phyloP scores from a whole-genome alignment of 2,888 invertebrate genomes.

The Pseudolycoriella hygida region DNA sequence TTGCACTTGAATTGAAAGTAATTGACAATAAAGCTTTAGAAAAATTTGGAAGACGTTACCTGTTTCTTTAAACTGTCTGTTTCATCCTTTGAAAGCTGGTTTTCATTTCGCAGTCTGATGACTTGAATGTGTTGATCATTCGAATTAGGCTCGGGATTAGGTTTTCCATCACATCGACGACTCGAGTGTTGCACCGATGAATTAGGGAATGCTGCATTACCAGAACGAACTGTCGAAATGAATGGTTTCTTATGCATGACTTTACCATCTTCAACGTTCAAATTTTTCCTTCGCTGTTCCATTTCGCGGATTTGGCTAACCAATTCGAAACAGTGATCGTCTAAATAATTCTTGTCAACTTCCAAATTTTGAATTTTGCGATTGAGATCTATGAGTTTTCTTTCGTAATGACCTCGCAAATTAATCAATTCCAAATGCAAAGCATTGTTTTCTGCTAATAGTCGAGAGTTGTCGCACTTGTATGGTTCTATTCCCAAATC shows the following conservation, averaged over 20 bases:
- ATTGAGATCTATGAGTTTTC: slow-evolving; percentile 35
- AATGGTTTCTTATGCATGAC: slow-evolving; percentile 21
- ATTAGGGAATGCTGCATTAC: slow-evolving; percentile 11
- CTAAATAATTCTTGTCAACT: slow-evolving; percentile 30
- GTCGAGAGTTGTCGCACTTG: slow-evolving; percentile 59
- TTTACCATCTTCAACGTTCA: slow-evolving; percentile 19
- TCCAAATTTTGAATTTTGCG: slow-evolving; percentile 33
- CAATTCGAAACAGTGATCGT: slow-evolving; percentile 31
- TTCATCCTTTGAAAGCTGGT: no score
- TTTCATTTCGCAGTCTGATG: no score
- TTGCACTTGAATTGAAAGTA: slow-evolving; percentile 9
- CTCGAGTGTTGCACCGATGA: no score
- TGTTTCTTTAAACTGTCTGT: no score
- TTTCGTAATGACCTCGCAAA: slow-evolving; percentile 44
- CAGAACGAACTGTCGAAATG: slow-evolving; percentile 24
- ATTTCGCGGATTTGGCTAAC: slow-evolving; percentile 30
- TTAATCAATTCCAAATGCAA: slow-evolving; percentile 48
- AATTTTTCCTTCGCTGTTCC: slow-evolving; percentile 22
- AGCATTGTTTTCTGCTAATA: slow-evolving; percentile 57
- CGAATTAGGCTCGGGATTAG: no score
- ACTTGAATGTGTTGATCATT: no score
- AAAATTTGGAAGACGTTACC: no score
- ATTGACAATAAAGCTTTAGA: slow-evolving; percentile 15
- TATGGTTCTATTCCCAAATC: slow-evolving; percentile 59
- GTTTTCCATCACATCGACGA: no score